Percentiles rank a stretch among this genome's conserved stretches.
Conservation (phyloP, 1,140 invertebrate genomes). For the Drosophila mojavensis region DNA sequence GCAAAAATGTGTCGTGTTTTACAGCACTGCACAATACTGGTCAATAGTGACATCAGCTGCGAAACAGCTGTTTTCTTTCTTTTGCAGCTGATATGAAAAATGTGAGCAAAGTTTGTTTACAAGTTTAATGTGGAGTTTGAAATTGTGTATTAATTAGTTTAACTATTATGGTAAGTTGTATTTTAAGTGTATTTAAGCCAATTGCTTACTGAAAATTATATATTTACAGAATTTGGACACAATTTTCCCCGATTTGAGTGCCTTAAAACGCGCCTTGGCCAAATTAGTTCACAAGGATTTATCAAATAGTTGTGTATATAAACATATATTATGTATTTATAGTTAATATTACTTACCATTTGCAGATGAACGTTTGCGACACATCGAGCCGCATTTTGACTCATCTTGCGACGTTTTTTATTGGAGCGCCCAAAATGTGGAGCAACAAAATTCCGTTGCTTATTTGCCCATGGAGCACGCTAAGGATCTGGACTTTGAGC, state of each 20-base stretch:
- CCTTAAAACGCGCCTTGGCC: constrained; percentile 44
- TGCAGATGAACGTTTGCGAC: constrained; percentile 29
- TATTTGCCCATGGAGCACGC: constrained; percentile 53
- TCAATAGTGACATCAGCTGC: constrained; percentile 18
- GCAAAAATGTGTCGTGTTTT: neutral
- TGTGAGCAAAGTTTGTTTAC: neutral
- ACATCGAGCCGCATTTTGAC: constrained; percentile 46
- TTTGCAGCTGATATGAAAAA: neutral
- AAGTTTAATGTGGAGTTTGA: neutral
- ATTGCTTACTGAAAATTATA: too few species aligned
- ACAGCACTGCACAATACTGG: constrained; percentile 1
- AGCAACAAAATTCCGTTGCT: neutral
- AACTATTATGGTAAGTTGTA: constrained; percentile 43
- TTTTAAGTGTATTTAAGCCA: too few species aligned
- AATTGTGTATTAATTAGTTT: neutral
- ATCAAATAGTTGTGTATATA: constrained; percentile 41
- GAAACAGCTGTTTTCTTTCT: constrained; percentile 18
- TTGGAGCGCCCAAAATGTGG: constrained; percentile 36
- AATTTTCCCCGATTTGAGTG: constrained; percentile 18
- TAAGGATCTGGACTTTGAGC: constrained; percentile 49
- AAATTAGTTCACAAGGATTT: constrained; percentile 56
- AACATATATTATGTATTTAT: neutral
- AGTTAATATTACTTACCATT: neutral
- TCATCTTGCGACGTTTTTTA: constrained; percentile 43
- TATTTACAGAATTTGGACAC: constrained; percentile 33